Percentiles rank a stretch among this genome's conserved stretches.
Evolutionary conservation across 1,140 invertebrate genomes (phyloP).

Genomic region (Maconellicoccus hirsutus): DNA sequence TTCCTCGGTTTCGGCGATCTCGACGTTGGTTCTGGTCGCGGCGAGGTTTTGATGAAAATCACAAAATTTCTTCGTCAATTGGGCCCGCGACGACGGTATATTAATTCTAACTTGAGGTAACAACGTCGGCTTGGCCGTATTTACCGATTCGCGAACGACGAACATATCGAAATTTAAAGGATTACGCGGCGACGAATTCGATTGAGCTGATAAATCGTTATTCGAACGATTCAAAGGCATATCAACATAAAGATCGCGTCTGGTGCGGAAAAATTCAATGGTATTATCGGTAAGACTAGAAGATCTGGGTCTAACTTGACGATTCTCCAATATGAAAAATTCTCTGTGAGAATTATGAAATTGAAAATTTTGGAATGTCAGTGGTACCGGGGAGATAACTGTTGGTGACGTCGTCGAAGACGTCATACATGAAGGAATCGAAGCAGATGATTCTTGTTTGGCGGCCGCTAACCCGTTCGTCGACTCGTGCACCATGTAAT

Average conservation of each 20-base stretch:
- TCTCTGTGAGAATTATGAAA: conserved; percentile 6
- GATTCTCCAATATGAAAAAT: conserved; percentile 7
- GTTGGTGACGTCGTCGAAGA: background rate
- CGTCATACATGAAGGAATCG: background rate
- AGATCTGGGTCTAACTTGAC: conserved; percentile 27
- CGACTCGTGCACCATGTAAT: conserved; percentile 43
- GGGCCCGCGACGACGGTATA: background rate
- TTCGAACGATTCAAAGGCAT: conserved; percentile 23
- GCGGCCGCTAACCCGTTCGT: conserved; percentile 29
- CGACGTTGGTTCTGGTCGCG: conserved; percentile 1
- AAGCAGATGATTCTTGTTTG: conserved; percentile 18
- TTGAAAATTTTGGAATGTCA: background rate
- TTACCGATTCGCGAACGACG: conserved; percentile 33
- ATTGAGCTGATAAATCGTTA: conserved; percentile 11
- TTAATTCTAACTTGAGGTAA: background rate
- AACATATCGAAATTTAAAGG: conserved; percentile 35
- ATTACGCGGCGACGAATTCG: conserved; percentile 24
- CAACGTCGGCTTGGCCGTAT: conserved; percentile 27
- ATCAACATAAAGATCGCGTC: conserved; percentile 28
- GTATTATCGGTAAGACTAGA: conserved; percentile 29
- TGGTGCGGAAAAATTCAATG: conserved; percentile 24
- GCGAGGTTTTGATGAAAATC: conserved; percentile 6
- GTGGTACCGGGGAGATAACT: background rate
- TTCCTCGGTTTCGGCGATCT: conserved; percentile 23
- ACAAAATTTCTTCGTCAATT: background rate